phyloP scores from a whole-genome alignment of 2,113 vertebrate species.

The Podocnemis expansa region DNA sequence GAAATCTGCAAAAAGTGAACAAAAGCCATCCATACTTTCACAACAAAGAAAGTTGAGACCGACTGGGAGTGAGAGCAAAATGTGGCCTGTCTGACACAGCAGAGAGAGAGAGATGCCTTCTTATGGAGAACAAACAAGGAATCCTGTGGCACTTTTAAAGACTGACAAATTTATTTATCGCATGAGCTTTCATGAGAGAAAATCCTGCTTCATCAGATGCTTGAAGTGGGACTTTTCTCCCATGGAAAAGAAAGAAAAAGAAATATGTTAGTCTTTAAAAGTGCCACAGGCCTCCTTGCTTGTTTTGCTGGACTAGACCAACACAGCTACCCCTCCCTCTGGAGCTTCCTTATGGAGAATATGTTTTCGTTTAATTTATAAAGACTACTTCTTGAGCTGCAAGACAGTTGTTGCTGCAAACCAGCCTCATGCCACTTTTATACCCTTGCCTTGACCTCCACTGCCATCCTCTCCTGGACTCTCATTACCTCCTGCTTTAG shows the following conservation, averaged over 20 bases:
- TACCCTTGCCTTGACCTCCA: background rate
- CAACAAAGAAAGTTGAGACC: conserved; percentile 27
- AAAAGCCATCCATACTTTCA: conserved; percentile 31
- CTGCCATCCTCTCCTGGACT: background rate
- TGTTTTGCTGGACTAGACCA: no score
- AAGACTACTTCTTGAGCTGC: conserved; percentile 26
- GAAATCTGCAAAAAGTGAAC: background rate
- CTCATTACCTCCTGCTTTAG: background rate
- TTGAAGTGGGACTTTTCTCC: no score
- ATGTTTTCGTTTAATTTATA: conserved; percentile 55
- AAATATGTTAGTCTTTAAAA: no score
- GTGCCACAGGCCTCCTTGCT: no score
- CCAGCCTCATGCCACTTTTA: background rate
- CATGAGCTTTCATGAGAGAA: no score
- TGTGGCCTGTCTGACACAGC: background rate
- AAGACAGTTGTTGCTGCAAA: conserved; percentile 33
- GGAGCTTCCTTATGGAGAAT: background rate
- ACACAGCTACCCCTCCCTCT: no score
- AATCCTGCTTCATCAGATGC: no score
- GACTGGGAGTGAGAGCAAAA: conserved; percentile 31
- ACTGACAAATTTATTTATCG: no score
- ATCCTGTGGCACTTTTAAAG: no score
- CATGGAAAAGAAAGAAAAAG: no score
- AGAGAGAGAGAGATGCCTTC: conserved; percentile 1
- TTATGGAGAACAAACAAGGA: no score